phyloP scores from a whole-genome alignment of 2,888 invertebrate species.

The Eupithecia subfuscata region DNA sequence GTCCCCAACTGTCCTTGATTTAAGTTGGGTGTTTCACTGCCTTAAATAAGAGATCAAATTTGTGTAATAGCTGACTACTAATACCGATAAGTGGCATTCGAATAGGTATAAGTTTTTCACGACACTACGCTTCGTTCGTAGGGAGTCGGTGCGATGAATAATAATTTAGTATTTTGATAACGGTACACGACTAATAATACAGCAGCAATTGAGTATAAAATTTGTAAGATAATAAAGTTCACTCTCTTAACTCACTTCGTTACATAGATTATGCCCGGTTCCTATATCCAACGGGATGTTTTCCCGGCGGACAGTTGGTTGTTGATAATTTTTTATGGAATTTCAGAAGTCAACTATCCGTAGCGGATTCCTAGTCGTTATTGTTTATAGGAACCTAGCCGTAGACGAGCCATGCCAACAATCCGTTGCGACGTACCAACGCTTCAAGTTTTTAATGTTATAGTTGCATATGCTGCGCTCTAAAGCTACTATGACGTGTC shows the following conservation, averaged over 20 bases:
- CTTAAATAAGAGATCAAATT: constrained; percentile 78
- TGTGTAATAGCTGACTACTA: constrained; percentile 79
- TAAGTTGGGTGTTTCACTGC: constrained; percentile 84
- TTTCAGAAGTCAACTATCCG: not conserved
- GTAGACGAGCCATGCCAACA: constrained; percentile 39
- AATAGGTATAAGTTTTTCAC: constrained; percentile 64
- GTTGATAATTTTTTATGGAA: not conserved
- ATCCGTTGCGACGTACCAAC: constrained; percentile 22
- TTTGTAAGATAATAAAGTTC: constrained; percentile 45
- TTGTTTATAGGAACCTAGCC: constrained; percentile 3
- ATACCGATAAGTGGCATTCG: constrained; percentile 76
- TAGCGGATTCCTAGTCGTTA: not conserved
- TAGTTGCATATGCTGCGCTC: constrained; percentile 40
- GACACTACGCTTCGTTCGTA: constrained; percentile 49
- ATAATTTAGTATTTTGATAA: constrained; percentile 44
- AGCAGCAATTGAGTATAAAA: constrained; percentile 50
- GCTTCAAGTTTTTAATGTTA: constrained; percentile 36
- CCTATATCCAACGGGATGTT: not conserved
- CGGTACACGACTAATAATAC: constrained; percentile 36
- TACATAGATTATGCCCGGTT: constrained; percentile 29
- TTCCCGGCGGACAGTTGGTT: not conserved
- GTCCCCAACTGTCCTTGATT: constrained; percentile 83
- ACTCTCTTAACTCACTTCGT: constrained; percentile 66
- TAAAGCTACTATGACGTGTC: constrained; percentile 44
- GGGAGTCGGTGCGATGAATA: constrained; percentile 27